Conservation (phyloP, 1,140 invertebrate genomes). For the Pemphigus obesinymphae region DNA sequence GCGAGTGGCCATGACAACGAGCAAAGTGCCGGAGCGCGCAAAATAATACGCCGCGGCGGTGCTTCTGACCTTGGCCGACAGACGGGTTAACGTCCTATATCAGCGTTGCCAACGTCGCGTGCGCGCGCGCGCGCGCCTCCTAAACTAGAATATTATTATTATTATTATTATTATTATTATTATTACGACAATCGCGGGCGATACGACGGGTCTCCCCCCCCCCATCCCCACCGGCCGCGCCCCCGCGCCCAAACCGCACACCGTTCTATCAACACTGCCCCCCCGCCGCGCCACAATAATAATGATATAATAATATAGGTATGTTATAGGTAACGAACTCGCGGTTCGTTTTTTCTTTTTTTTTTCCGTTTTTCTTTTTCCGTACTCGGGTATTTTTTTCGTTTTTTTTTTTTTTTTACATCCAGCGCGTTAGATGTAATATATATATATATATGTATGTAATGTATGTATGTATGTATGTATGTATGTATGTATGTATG, state of each 20-base stretch:
- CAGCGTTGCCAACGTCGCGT: constrained; percentile 41
- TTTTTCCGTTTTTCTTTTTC: too few species aligned
- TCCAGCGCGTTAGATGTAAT: too few species aligned
- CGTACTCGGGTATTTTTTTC: too few species aligned
- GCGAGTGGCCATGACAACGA: constrained; percentile 34
- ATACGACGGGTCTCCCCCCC: neutral
- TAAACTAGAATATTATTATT: constrained; percentile 3
- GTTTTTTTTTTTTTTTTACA: too few species aligned
- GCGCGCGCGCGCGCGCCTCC: too few species aligned
- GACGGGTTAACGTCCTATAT: constrained; percentile 42
- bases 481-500: too few species aligned
- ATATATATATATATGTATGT: too few species aligned
- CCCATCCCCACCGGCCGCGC: neutral
- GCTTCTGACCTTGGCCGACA: constrained; percentile 41
- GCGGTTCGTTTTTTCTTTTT: too few species aligned
- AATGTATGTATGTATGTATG: too few species aligned
- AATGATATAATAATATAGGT: too few species aligned
- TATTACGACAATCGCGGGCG: neutral
- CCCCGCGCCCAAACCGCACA: neutral
- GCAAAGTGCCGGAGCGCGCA: constrained; percentile 8
- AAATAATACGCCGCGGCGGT: constrained; percentile 23
- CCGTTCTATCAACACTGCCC: neutral
- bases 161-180: neutral
- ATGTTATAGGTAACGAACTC: too few species aligned
- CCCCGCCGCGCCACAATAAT: neutral